Evolutionary conservation across 2,888 invertebrate genomes (phyloP).

Genomic region (Sinelater perroti): DNA sequence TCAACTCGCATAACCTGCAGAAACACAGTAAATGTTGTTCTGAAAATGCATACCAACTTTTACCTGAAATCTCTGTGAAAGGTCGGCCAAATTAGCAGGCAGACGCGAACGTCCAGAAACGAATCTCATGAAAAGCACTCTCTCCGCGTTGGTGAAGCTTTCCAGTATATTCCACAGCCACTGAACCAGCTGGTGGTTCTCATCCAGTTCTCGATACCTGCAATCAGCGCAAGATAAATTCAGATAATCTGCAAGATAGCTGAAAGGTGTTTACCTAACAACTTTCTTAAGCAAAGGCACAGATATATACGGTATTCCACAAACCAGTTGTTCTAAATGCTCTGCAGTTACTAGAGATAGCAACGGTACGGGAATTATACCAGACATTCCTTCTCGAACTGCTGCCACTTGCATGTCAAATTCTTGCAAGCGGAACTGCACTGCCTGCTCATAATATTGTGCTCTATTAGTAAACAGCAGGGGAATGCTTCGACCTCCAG

Average conservation of each 20-base stretch:
- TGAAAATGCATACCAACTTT: constrained; percentile 27
- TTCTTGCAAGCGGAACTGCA: constrained; percentile 69
- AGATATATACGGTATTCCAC: constrained; percentile 70
- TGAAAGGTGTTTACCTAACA: constrained; percentile 69
- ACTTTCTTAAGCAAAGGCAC: constrained; percentile 68
- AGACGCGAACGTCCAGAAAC: constrained; percentile 72
- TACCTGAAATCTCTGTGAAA: constrained; percentile 72
- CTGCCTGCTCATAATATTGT: constrained; percentile 69
- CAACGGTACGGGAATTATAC: constrained; percentile 70
- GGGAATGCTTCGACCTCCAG: constrained; percentile 68
- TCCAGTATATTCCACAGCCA: constrained; percentile 74
- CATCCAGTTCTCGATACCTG: constrained; percentile 72
- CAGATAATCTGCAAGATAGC: too few relatives aligned
- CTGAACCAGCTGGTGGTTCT: constrained; percentile 66
- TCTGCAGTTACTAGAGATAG: constrained; percentile 68
- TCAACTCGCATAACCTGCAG: constrained; percentile 66
- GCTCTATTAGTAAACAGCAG: constrained; percentile 67
- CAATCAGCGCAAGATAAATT: neutral
- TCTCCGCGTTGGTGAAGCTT: constrained; percentile 68
- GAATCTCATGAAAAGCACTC: constrained; percentile 72
- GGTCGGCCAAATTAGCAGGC: constrained; percentile 71
- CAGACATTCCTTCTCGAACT: constrained; percentile 71
- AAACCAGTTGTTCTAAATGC: constrained; percentile 69
- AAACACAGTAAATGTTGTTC: neutral
- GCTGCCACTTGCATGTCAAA: constrained; percentile 69